Conservation (phyloP, 2,797 vertebrate species). For the Leptodactylus fallax region DNA sequence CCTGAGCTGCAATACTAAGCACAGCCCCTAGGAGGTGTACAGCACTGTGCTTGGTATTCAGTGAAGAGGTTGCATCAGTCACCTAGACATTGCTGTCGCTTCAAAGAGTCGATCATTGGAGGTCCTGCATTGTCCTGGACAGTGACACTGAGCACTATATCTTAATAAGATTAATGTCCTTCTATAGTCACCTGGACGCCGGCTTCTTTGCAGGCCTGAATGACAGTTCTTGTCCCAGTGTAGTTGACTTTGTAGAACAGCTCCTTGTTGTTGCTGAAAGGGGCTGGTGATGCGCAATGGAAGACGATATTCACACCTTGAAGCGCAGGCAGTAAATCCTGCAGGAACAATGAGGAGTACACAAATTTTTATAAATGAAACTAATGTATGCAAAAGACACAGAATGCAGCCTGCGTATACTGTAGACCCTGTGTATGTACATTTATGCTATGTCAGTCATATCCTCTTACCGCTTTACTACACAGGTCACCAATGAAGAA, state of each 20-base stretch:
- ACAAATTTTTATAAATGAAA: no score
- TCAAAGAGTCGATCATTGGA: no score
- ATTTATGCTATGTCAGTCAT: no score
- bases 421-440: background rate
- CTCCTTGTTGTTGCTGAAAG: conserved; percentile 84
- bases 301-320: conserved; percentile 86
- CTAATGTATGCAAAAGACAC: no score
- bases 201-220: conserved; percentile 87
- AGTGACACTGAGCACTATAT: background rate
- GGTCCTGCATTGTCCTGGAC: background rate
- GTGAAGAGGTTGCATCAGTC: no score
- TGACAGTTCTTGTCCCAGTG: conserved; percentile 84
- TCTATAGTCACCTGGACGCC: conserved; percentile 86
- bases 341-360: conserved; percentile 22
- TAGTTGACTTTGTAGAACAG: conserved; percentile 93
- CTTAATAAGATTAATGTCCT: no score
- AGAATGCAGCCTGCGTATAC: background rate
- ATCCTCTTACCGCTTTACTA: conserved; percentile 80
- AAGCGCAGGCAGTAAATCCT: conserved; percentile 88
- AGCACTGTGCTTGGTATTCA: no score
- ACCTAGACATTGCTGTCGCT: no score
- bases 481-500: conserved; percentile 94
- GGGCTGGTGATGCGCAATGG: conserved; percentile 93
- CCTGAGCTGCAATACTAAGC: no score
- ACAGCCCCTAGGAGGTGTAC: no score